Evolutionary conservation across 2,113 vertebrate species (phyloP).

Genomic region (Felis chaus): DNA sequence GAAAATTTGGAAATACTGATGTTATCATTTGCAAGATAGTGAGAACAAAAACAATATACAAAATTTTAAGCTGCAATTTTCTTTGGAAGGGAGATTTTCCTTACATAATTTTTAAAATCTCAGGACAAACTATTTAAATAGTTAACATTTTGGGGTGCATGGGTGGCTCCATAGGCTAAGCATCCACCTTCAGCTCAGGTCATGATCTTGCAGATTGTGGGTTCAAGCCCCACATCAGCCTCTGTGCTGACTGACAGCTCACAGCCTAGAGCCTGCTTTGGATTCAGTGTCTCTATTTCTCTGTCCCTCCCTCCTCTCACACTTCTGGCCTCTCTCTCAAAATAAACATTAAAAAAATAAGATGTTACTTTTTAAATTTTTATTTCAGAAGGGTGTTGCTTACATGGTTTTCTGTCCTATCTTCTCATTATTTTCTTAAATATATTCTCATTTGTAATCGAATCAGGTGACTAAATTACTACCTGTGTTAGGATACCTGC

Average conservation of each 20-base stretch:
- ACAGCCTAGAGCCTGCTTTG: too few species aligned
- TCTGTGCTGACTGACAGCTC: too few species aligned
- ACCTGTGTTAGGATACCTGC: neutral
- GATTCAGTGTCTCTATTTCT: too few species aligned
- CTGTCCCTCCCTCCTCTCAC: too few species aligned
- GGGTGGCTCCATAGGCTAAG: too few species aligned
- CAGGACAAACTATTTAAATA: neutral
- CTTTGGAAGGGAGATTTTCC: constrained; percentile 67
- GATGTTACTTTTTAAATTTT: neutral
- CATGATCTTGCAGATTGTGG: too few species aligned
- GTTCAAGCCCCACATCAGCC: too few species aligned
- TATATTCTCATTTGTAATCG: neutral
- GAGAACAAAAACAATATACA: neutral
- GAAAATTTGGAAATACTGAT: neutral
- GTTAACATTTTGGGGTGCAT: neutral
- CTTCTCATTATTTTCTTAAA: constrained; percentile 24
- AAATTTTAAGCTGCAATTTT: constrained; percentile 66
- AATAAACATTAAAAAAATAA: neutral
- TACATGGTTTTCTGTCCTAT: neutral
- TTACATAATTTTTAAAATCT: constrained; percentile 31
- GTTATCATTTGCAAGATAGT: neutral
- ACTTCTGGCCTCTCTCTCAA: too few species aligned
- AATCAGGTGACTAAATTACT: neutral
- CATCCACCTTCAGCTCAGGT: too few species aligned
- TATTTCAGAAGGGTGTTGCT: neutral